Percentiles rank a stretch among this genome's conserved stretches.
Evolutionary conservation across 1,140 invertebrate species (phyloP).

Genomic region (Drosophila sechellia): DNA sequence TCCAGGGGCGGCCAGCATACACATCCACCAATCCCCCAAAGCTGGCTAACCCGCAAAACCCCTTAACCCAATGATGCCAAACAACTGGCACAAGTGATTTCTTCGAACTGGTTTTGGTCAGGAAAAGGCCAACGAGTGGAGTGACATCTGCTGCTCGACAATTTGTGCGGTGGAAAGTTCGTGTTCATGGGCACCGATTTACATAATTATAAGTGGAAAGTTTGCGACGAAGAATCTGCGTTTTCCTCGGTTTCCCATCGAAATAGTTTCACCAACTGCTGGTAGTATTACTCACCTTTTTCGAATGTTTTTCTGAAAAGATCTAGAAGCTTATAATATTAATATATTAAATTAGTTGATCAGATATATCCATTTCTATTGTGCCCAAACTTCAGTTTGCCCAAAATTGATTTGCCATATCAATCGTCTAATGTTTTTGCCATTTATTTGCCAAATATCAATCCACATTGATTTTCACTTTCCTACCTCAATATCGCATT

Average conservation of each 20-base stretch:
- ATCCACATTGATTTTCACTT: slow-evolving; percentile 13
- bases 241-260: not conserved
- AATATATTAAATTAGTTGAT: no score
- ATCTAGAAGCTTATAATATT: not conserved
- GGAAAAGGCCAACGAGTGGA: slow-evolving; percentile 27
- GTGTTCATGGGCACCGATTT: slow-evolving; percentile 62
- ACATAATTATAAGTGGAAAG: slow-evolving; percentile 69
- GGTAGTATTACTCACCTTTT: not conserved
- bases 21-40: no score
- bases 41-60: slow-evolving; percentile 3
- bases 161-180: slow-evolving; percentile 63
- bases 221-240: slow-evolving; percentile 22
- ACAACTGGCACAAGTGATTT: slow-evolving; percentile 38
- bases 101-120: slow-evolving; percentile 44
- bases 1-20: not conserved
- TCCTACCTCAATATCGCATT: slow-evolving; percentile 6
- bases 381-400: not conserved
- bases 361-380: no score
- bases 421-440: not conserved
- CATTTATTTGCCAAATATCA: slow-evolving; percentile 26
- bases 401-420: slow-evolving; percentile 6
- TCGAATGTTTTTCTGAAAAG: not conserved
- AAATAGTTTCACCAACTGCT: slow-evolving; percentile 22
- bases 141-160: slow-evolving; percentile 73
- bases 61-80: slow-evolving; percentile 25